Base-by-base conservation (phyloP, 92 coral and sea anemone genomes). In the Pocillopora grandis region DNA sequence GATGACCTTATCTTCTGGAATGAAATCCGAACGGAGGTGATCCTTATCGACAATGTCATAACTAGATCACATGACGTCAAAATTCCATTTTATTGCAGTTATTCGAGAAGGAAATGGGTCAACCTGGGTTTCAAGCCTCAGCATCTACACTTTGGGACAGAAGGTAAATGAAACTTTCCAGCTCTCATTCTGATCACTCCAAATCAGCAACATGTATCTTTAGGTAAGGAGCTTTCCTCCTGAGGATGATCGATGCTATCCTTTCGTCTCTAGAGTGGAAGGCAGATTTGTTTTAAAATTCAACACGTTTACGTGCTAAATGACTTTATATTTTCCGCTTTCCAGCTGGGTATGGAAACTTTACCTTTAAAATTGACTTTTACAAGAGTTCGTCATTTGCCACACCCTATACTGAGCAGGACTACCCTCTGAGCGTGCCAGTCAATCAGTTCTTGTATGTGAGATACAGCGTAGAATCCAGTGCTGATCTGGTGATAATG, bases 21-120 rank as follows among this genome's bases (percentile, higher is more conserved):
- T 57, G 73, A 83, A 75, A 56, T 83, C 35, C 80, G 4, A 58
- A 80, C 78, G 63, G 87, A 83, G 55, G 80, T 74, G 2, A 73
- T 83, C 74, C 11, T 83, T 21, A 74, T 83, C 52, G 81, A 76
- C 15, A 13, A 12, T 65, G 87, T 83, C 35, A 66, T 83, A 55
- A 74, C 87, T 58, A 72, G 87, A 37, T 62, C 80, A 85, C 82
- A 72, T 1, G 85, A 88, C 58, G 61, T 84, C 76, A 56, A 14
- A 27, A 9, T 88, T 5, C 91, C 91, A 57, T 84, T 88, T 59
- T 88, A 77, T 79, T 88, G 91, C 80, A 67, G 78, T 42, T 88
- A 88, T 78, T 88, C 91, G 15, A 84, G 81, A 58, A 71, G 49
- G 64, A 78, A 83, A 68, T 17, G 84, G 9, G 16, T 88, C 3